Evolutionary conservation across 2,888 invertebrate species (phyloP), one percentile per base, ranked within the genome.

Genomic region (Kryphioiulus occultus): DNA sequence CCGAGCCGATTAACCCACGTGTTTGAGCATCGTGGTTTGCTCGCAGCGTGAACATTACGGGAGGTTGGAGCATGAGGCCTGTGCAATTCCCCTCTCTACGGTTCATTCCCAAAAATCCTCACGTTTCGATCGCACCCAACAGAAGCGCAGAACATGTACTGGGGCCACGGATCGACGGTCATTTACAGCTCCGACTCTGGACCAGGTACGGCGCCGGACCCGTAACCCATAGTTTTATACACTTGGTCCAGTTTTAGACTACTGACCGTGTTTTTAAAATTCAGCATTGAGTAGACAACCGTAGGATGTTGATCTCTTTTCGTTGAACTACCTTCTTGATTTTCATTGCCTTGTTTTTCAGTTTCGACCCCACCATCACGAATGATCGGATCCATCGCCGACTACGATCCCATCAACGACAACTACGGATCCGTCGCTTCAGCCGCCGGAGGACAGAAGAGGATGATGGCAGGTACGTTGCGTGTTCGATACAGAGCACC

Each of bases 381-480:
- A 89, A 94, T 95, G 91, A 96, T 97, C 91, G 97, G 97, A 3
- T 96, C 97, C n/a, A 96, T 98, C 89, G 95, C 96, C 44, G 98
- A 98, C 92, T 95, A 99, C 92, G 99, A 99, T 93, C 99, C 99
- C 1, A 94, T 98, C 87, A 98, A 96, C 92, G 96, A 97, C 89
- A 95, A 96, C 91, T 96, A 96, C 92, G 96, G 96, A 86, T 95
- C 96, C 89, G 93, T 92, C 89, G 92, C 92, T 19, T 19, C 85
- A 12, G 42, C 22, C 19, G 12, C 22, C 30, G 39, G 32, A 15
- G 85, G 86, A 26, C 59, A 35, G 39, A 39, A 85, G 44, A 87
- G 87, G 68, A 78, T 88, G 86, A 15, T 53, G 26, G 84, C 42
- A 22, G 39, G 35, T 85, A 82, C 32, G 12, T 10, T 82, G 82